A percentile compares a stretch with the other conserved stretches of the same genome.
These are phyloP conservation scores for Epistrophe grossulariae DNA, from an alignment of 2,888 invertebrate genomes.

Conservation along the genomic window DNA sequence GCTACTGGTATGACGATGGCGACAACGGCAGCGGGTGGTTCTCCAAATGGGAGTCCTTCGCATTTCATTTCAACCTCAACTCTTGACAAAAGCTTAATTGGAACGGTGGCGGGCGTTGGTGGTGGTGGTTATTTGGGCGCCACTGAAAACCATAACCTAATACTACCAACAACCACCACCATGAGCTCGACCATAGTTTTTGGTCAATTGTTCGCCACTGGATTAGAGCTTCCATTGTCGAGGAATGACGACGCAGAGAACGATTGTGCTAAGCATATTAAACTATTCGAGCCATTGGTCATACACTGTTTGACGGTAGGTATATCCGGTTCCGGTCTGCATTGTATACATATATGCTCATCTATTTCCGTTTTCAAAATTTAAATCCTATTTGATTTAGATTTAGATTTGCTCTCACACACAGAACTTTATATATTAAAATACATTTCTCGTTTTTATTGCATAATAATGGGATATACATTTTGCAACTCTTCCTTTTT, in stretches of 20 bases:
- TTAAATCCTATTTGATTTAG: slow-evolving; percentile 57
- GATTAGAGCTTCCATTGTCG: slow-evolving; percentile 80
- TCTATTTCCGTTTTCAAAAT: slow-evolving; percentile 25
- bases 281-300: slow-evolving; percentile 97
- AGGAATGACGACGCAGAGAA: slow-evolving; percentile 85
- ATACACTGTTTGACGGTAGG: slow-evolving; percentile 94
- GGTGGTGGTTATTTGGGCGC: slow-evolving; percentile 36
- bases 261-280: slow-evolving; percentile 89
- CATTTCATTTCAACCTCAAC: slow-evolving; percentile 59
- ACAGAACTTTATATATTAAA: slow-evolving; percentile 53
- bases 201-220: slow-evolving; percentile 81
- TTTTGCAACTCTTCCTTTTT: slow-evolving; percentile 40
- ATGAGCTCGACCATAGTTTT: slow-evolving; percentile 80
- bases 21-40: slow-evolving; percentile 71
- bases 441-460: slow-evolving; percentile 68
- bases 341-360: slow-evolving; percentile 31
- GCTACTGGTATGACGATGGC: slow-evolving; percentile 70
- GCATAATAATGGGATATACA: slow-evolving; percentile 54
- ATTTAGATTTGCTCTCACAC: slow-evolving; percentile 10
- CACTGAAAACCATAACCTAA: slow-evolving; percentile 60
- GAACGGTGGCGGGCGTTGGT: slow-evolving; percentile 15
- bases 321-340: slow-evolving; percentile 55
- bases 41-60: slow-evolving; percentile 49
- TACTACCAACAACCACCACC: slow-evolving; percentile 60
- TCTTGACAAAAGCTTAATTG: slow-evolving; percentile 66